A percentile compares a stretch with the other conserved stretches of the same genome.
phyloP scores from a whole-genome alignment of 2,888 invertebrate species.

The Aricia artaxerxes region DNA sequence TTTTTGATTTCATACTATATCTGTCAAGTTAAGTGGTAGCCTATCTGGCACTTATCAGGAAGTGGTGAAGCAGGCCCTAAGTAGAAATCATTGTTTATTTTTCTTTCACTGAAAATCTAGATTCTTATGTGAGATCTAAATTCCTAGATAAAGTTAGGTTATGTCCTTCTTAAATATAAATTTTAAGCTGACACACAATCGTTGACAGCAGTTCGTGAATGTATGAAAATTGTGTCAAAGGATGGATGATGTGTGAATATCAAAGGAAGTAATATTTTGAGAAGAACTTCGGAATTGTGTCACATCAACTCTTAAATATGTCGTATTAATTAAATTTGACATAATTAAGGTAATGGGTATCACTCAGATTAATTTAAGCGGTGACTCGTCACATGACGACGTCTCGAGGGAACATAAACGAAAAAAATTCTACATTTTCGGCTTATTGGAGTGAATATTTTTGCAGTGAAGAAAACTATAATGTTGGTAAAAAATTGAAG shows the following conservation, averaged over 20 bases:
- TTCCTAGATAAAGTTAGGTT: too few relatives aligned
- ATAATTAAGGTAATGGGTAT: not conserved
- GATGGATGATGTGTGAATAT: not conserved
- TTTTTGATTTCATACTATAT: too few relatives aligned
- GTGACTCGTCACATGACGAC: not conserved
- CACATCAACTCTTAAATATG: not conserved
- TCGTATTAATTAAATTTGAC: constrained; percentile 2
- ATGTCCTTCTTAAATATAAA: too few relatives aligned
- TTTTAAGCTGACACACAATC: too few relatives aligned
- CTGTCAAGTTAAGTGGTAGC: too few relatives aligned
- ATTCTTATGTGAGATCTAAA: too few relatives aligned
- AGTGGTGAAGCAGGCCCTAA: too few relatives aligned
- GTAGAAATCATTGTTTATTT: too few relatives aligned
- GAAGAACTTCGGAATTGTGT: not conserved
- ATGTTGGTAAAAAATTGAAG: not conserved
- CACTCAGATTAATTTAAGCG: not conserved
- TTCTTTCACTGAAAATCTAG: too few relatives aligned
- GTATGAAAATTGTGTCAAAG: not conserved
- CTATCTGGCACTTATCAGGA: too few relatives aligned
- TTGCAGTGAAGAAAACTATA: not conserved
- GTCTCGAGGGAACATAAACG: not conserved
- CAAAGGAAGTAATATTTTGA: not conserved
- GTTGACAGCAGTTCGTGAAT: not conserved
- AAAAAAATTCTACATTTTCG: not conserved
- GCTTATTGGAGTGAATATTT: not conserved